Evolutionary conservation across 2,797 vertebrate species (phyloP), one percentile per base, ranked within the genome.

Genomic region (Syngnathus rostellatus): DNA sequence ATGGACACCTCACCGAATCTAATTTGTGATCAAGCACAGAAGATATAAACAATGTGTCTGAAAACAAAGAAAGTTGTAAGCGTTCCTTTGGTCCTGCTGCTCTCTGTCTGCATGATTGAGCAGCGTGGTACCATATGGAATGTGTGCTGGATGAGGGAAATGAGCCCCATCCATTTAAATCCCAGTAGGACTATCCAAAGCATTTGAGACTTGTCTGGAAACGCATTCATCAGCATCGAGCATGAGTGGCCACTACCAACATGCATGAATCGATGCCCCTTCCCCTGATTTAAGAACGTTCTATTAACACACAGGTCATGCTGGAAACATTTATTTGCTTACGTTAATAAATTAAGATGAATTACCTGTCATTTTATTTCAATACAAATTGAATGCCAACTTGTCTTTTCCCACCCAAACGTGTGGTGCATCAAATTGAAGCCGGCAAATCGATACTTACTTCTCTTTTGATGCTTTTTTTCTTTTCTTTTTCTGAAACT

Each of bases 401-500:
- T 62, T 62, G 12, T 31, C 7, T 55, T 57, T 14, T 31, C n/a
- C 23, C n/a, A 2, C 6, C n/a, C 19, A 53, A 25, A 58, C 11
- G 16, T 53, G n/a, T 39, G 23, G 53, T 38, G 5, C 17, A 39
- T 54, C 10, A 8, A 37, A 39, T 40, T 0, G 37, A 16, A 23
- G 41, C 4, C 8, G 19, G 17, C 1, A 37, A 45, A 60, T 46
- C 37, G 54, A 40, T 48, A 91, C 90, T 86, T 78, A 87, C 86
- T 83, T 81, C 71, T 74, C 70, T 65, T 68, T 64, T 58, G 72
- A 68, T 55, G 74, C 63, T 61, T 41, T 23, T 23, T 23, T 62
- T 77, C 81, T 73, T 80, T 78, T 79, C 84, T 88, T 83, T 86
- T 83, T 83, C 86, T 89, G 53, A 84, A 88, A 81, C 68, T 76